Conservation (phyloP, 2,797 vertebrate genomes). For the Spea hammondii region DNA sequence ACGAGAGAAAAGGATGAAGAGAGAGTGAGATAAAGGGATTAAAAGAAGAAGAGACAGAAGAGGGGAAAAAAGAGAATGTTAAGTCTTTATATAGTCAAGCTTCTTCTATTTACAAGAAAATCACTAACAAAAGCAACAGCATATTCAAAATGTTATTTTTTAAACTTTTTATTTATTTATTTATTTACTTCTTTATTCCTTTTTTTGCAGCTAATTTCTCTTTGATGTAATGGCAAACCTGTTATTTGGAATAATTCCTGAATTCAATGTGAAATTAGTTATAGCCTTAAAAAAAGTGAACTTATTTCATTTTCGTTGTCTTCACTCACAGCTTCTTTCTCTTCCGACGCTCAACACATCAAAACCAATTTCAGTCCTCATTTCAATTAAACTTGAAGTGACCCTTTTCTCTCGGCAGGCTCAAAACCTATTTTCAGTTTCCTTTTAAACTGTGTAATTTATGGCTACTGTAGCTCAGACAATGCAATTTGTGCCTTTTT, state of each 20-base stretch:
- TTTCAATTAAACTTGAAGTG: constrained; percentile 53
- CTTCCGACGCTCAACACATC: constrained; percentile 43
- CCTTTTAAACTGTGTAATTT: constrained; percentile 47
- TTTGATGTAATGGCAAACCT: constrained; percentile 4
- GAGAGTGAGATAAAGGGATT: no score
- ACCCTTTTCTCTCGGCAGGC: constrained; percentile 41
- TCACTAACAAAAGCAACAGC: no score
- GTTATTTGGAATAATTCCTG: constrained; percentile 4
- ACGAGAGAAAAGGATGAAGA: no score
- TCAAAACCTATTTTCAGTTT: constrained; percentile 42
- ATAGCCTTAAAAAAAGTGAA: constrained; percentile 28
- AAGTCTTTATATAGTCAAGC: no score
- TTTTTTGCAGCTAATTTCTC: neutral
- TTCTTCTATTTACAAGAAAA: no score
- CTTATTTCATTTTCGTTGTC: constrained; percentile 20
- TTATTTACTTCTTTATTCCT: neutral
- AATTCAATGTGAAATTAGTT: constrained; percentile 27
- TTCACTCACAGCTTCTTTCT: constrained; percentile 14
- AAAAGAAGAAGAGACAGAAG: no score
- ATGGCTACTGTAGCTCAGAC: constrained; percentile 15
- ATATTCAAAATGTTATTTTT: neutral
- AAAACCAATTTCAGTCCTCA: constrained; percentile 48
- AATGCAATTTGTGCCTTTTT: constrained; percentile 18
- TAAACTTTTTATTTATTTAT: neutral
- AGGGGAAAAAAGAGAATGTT: no score